A percentile compares a stretch with the other conserved stretches of the same genome.
These are phyloP conservation scores for Muricea muricata DNA, from an alignment of 92 coral and sea anemone genomes.

Conservation along the genomic window DNA sequence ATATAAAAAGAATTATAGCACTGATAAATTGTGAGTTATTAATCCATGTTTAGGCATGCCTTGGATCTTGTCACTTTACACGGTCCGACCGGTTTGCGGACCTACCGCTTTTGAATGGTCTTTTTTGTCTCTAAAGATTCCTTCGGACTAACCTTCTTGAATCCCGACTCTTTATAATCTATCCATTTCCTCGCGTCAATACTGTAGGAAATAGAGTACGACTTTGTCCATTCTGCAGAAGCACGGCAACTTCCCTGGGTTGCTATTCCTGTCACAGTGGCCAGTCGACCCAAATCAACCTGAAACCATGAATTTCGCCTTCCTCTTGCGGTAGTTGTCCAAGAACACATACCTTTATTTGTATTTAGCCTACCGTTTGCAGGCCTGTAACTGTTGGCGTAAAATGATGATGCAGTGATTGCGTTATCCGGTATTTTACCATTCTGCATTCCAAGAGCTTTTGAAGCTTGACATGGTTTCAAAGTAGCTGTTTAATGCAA, in stretches of 20 bases:
- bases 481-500: no score
- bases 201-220: not conserved
- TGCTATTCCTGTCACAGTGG: constrained; percentile 1
- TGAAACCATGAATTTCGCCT: not conserved
- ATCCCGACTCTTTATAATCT: not conserved
- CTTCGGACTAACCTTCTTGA: not conserved
- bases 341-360: not conserved
- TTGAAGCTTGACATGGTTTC: not conserved
- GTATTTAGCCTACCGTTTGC: not conserved
- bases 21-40: no score
- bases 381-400: not conserved
- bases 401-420: not conserved
- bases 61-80: no score
- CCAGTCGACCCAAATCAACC: not conserved
- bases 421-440: not conserved
- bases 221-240: not conserved
- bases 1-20: no score
- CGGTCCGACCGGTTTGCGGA: no score
- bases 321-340: not conserved
- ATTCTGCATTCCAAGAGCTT: not conserved
- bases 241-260: not conserved
- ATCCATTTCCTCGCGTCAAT: not conserved
- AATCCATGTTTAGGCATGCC: no score
- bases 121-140: no score
- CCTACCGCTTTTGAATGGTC: no score